A percentile compares a stretch with the other conserved stretches of the same genome.
Evolutionary conservation across 2,797 vertebrate genomes (phyloP).

Genomic region (Mormyrus hasselquistii): DNA sequence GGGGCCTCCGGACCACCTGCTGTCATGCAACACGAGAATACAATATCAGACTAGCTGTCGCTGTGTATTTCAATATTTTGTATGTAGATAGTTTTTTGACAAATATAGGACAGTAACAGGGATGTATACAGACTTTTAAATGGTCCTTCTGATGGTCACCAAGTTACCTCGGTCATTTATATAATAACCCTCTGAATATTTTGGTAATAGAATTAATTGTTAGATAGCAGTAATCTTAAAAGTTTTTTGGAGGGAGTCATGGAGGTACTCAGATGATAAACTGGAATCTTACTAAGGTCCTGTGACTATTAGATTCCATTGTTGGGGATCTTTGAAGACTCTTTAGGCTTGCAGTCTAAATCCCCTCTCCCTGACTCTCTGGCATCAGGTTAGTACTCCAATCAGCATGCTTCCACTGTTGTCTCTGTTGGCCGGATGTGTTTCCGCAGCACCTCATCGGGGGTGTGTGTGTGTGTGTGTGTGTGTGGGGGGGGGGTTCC

Average conservation of each 20-base stretch:
- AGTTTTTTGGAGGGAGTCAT: not conserved
- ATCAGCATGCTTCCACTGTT: constrained; percentile 3
- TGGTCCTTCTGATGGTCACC: not conserved
- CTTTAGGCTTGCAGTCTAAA: not conserved
- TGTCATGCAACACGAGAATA: not conserved
- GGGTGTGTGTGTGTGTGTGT: no score
- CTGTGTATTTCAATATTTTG: not conserved
- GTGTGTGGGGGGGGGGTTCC: not conserved
- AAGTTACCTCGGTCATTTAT: not conserved
- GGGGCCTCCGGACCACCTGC: not conserved
- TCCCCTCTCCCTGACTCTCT: not conserved
- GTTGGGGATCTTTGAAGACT: not conserved
- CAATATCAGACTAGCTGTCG: not conserved
- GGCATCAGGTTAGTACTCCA: not conserved
- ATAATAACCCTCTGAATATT: not conserved
- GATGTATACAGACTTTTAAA: not conserved
- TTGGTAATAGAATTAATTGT: not conserved
- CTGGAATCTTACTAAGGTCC: not conserved
- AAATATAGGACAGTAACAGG: not conserved
- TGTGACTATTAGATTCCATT: not conserved
- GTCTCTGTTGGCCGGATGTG: not conserved
- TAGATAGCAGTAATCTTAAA: not conserved
- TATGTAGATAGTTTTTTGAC: not conserved
- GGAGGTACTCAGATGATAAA: not conserved
- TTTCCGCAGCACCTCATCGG: not conserved